Base-by-base conservation (phyloP, 1,140 invertebrate genomes). In the Papilio helenus region DNA sequence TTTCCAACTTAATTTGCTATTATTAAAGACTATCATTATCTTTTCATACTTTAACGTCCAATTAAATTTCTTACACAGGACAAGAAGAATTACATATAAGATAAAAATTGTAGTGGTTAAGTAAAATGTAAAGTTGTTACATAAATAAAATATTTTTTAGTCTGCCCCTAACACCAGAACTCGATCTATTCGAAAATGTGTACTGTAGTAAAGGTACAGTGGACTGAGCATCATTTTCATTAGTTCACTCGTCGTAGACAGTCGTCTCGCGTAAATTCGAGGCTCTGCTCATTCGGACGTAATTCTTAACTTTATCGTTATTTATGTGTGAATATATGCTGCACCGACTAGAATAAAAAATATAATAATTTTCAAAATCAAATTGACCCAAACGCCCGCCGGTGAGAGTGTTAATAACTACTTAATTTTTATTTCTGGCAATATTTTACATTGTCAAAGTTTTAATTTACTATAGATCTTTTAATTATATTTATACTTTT, bases 361-460 rank as follows among this genome's bases (percentile, higher is more conserved):
- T 23, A 49, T 20, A 73, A 29, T 49, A 16, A 26, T 51, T 46
- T 74, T 51, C 10, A 42, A 10, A 20, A 16, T 29, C 4, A 68
- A 68, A 29, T 29, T 29, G 9, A 61, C 58, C 20, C 8, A 1
- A 68, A 34, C 23, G 4, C 20, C 34, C 55, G 8, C 61, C 23
- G 23, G 49, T 76, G 44, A 74, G 18, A 49, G 72, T 55, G 44
- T 29, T 49, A 55, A 55, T 23, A 44, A 72, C 42, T 39, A 42
- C 1, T 74, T 42, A 74, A 39, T 80, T 79, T 81, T 85, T 80
- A 81, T 61, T 51, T 79, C 73, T 86, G 85, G 85, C 83, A 86
- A 86, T 86, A 80, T 81, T 82, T 51, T 51, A 29, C 46, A 80
- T 78, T 58, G 81, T 84, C 83, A 84, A 79, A 82, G n/a, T 79